phyloP scores from a whole-genome alignment of 2,888 invertebrate species.

The Miltochrista miniata region DNA sequence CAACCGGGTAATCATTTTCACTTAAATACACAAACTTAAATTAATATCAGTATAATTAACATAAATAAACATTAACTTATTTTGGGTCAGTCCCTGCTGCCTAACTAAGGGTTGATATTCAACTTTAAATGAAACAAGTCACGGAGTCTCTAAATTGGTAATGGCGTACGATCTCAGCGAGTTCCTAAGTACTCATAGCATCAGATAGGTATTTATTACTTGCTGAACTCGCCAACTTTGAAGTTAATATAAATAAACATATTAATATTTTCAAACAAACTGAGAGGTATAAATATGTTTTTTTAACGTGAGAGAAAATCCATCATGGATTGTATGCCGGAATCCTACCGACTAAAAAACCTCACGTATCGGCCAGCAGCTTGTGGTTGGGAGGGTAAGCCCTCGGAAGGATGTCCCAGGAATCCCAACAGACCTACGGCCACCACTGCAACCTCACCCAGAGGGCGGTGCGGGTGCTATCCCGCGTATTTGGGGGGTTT shows the following conservation, averaged over 20 bases:
- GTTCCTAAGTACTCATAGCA: constrained; percentile 37
- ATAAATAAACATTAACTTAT: constrained; percentile 19
- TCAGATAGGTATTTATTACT: constrained; percentile 48
- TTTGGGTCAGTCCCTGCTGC: constrained; percentile 17
- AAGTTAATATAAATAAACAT: constrained; percentile 14
- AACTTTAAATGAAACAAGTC: constrained; percentile 34
- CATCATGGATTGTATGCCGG: no score
- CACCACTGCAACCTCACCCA: no score
- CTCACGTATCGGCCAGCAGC: no score
- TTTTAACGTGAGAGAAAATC: no score
- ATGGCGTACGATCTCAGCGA: constrained; percentile 20
- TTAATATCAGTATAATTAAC: constrained; percentile 5
- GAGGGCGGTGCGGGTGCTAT: no score
- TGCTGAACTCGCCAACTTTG: constrained; percentile 23
- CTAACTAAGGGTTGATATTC: constrained; percentile 27
- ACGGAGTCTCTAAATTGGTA: constrained; percentile 17
- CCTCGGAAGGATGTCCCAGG: no score
- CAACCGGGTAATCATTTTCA: constrained; percentile 4
- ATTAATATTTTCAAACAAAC: no score
- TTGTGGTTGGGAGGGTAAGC: no score
- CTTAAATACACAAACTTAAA: neutral
- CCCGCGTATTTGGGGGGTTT: no score
- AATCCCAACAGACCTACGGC: no score
- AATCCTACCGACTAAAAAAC: no score
- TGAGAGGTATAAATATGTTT: no score